A percentile compares a stretch with the other conserved stretches of the same genome.
Conservation (phyloP, 2,888 invertebrate genomes). For the Brachyptera risi region DNA sequence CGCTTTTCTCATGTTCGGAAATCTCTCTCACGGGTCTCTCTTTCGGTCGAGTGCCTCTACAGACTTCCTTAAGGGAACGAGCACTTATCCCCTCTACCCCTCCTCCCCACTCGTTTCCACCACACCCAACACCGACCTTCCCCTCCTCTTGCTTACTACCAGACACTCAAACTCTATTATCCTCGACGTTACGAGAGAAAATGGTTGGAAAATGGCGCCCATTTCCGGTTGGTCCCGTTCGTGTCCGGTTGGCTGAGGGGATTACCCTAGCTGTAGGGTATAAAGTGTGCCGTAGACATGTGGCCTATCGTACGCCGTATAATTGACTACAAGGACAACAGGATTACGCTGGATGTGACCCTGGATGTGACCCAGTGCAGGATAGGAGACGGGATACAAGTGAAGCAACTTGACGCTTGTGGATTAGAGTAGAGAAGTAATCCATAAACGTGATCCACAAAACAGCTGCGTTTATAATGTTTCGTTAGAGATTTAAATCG, state of each 20-base stretch:
- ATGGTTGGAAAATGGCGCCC: conserved; percentile 28
- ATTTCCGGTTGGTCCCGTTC: conserved; percentile 26
- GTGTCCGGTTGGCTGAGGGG: conserved; percentile 24
- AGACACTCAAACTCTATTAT: conserved; percentile 16
- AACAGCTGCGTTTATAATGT: too few species aligned
- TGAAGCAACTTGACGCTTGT: too few species aligned
- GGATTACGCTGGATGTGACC: too few species aligned
- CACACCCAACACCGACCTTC: background rate
- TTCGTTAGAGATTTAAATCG: too few species aligned
- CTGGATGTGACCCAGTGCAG: too few species aligned
- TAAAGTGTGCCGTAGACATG: background rate
- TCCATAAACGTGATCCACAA: too few species aligned
- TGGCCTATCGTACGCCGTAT: background rate
- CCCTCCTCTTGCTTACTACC: background rate
- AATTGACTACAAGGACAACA: too few species aligned
- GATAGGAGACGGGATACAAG: too few species aligned
- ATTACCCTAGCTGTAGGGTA: conserved; percentile 9
- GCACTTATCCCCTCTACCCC: conserved; percentile 17
- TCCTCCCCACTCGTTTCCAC: background rate
- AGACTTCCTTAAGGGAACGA: conserved; percentile 20
- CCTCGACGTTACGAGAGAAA: conserved; percentile 16
- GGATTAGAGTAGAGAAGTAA: too few species aligned
- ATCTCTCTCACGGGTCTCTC: conserved; percentile 12
- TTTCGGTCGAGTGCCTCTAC: conserved; percentile 20
- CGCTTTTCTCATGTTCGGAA: conserved; percentile 15